Conservation (phyloP, 2,888 invertebrate genomes). For the Acheta domesticus region DNA sequence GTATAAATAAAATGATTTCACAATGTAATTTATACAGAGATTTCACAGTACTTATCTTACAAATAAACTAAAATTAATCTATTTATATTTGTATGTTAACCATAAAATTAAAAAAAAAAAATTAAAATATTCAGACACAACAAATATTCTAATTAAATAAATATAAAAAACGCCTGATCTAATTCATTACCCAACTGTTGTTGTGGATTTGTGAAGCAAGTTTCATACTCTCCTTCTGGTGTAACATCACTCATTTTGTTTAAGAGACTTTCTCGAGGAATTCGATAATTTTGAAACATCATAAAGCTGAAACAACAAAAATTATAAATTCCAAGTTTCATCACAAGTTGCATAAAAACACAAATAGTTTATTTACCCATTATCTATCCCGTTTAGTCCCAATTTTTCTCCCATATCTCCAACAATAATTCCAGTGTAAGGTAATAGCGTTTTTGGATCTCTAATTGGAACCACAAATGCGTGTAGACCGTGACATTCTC, state of each 20-base stretch:
- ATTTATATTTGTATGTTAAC: too few relatives aligned
- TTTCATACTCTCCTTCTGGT: constrained; percentile 74
- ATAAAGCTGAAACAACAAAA: constrained; percentile 46
- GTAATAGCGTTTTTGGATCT: constrained; percentile 68
- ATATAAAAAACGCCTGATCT: too few relatives aligned
- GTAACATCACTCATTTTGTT: constrained; percentile 86
- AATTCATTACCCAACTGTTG: constrained; percentile 68
- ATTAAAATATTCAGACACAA: too few relatives aligned
- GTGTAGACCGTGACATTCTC: constrained; percentile 78
- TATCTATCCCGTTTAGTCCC: constrained; percentile 88
- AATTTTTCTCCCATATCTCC: constrained; percentile 93
- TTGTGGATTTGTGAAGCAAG: constrained; percentile 74
- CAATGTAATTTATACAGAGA: too few relatives aligned
- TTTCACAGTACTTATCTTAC: too few relatives aligned
- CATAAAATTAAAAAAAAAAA: too few relatives aligned
- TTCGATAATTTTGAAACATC: constrained; percentile 65
- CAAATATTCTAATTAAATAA: too few relatives aligned
- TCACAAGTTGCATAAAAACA: not conserved
- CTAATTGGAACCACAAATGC: constrained; percentile 85
- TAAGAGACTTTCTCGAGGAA: constrained; percentile 74
- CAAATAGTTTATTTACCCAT: constrained; percentile 60
- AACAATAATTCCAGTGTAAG: constrained; percentile 79
- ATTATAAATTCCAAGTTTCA: not conserved
- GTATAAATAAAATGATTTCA: too few relatives aligned
- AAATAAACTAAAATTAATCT: too few relatives aligned